Percentiles rank a stretch among this genome's conserved stretches.
Conservation (phyloP, 2,888 invertebrate species). For the Plagiodera versicolora region DNA sequence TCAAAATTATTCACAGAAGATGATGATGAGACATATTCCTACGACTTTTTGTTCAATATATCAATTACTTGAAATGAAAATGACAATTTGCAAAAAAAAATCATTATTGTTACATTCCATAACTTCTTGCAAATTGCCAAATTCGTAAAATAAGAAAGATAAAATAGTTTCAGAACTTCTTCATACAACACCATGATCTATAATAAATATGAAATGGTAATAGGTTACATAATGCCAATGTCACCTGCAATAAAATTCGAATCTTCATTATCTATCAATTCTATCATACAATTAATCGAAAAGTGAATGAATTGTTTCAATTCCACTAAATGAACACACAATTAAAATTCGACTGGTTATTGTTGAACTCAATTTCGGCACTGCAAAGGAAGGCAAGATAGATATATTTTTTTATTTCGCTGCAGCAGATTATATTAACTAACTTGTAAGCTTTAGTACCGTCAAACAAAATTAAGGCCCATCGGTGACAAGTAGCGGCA, state of each 20-base stretch:
- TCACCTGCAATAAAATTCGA: neutral
- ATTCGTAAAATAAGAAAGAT: neutral
- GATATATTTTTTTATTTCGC: slow-evolving; percentile 18
- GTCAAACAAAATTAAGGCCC: slow-evolving; percentile 53
- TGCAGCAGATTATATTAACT: slow-evolving; percentile 35
- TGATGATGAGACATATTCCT: too few relatives aligned
- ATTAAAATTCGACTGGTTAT: neutral
- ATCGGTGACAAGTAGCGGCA: slow-evolving; percentile 38
- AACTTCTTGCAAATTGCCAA: too few relatives aligned
- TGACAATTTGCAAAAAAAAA: too few relatives aligned
- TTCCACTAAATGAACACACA: neutral
- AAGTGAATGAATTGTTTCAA: neutral
- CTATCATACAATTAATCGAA: neutral
- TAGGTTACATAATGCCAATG: neutral
- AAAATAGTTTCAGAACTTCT: neutral
- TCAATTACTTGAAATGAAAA: too few relatives aligned
- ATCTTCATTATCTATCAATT: neutral
- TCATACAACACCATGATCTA: too few relatives aligned
- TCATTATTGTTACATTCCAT: too few relatives aligned
- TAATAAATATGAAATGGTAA: neutral
- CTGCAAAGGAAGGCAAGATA: slow-evolving; percentile 7
- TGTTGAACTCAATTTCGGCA: neutral
- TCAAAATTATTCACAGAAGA: too few relatives aligned
- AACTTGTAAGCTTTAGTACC: slow-evolving; percentile 50
- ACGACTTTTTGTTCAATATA: too few relatives aligned